A percentile compares a stretch with the other conserved stretches of the same genome.
Evolutionary conservation across 2,888 invertebrate genomes (phyloP).

Genomic region (Apeira syringaria): DNA sequence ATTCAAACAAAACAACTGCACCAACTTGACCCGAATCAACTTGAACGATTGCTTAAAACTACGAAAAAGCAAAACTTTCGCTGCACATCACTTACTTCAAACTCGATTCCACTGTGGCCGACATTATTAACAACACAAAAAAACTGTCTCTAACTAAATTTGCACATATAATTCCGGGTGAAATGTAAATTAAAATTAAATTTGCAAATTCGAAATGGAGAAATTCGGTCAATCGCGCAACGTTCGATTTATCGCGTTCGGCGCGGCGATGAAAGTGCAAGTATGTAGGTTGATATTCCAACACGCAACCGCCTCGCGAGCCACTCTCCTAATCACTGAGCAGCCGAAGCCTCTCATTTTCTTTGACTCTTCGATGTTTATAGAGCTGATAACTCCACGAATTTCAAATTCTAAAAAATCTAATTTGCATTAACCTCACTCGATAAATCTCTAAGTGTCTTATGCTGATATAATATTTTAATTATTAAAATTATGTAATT

Average conservation of each 20-base stretch:
- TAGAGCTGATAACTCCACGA: slow-evolving; percentile 25
- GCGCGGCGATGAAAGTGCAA: slow-evolving; percentile 12
- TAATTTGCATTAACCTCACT: too few relatives aligned
- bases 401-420: too few relatives aligned
- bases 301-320: slow-evolving; percentile 26
- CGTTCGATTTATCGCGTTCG: background rate
- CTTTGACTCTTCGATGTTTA: slow-evolving; percentile 10
- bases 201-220: slow-evolving; percentile 5
- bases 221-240: slow-evolving; percentile 16
- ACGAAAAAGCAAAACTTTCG: slow-evolving; percentile 54
- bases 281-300: too few relatives aligned
- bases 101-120: slow-evolving; percentile 68
- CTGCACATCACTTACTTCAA: slow-evolving; percentile 65
- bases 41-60: background rate
- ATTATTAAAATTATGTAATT: too few relatives aligned
- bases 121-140: slow-evolving; percentile 50
- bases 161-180: background rate
- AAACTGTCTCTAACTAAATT: too few relatives aligned
- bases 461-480: too few relatives aligned
- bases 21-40: slow-evolving; percentile 6
- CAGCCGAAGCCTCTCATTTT: slow-evolving; percentile 1
- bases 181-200: background rate
- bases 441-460: too few relatives aligned
- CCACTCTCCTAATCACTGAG: slow-evolving; percentile 33
- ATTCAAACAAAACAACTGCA: background rate